Conservation (phyloP, 2,113 vertebrate genomes). For the Crotophaga sulcirostris region DNA sequence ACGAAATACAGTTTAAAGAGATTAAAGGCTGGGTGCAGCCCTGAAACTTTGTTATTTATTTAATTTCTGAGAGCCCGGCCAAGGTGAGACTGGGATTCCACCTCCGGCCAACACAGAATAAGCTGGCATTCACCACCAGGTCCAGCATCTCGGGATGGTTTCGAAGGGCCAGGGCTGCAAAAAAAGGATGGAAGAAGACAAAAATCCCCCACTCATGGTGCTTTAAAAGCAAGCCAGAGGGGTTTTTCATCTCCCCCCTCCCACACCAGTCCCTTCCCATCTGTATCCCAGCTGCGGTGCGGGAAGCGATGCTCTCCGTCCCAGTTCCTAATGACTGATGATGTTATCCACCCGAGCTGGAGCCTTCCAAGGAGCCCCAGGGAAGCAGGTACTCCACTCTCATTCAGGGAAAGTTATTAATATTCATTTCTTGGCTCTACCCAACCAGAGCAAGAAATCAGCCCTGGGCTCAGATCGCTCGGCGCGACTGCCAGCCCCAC, state of each 20-base stretch:
- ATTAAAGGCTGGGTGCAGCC: slow-evolving; percentile 27
- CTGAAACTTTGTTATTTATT: not conserved
- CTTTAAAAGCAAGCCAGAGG: not conserved
- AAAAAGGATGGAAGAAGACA: not conserved
- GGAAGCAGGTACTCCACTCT: slow-evolving; percentile 24
- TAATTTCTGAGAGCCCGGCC: not conserved
- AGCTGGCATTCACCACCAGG: rapidly evolving
- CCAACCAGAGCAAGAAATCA: not conserved
- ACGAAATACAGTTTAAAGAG: slow-evolving; percentile 7
- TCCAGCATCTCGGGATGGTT: rapidly evolving
- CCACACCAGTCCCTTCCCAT: slow-evolving; percentile 12
- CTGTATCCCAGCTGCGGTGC: slow-evolving; percentile 19
- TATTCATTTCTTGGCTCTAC: slow-evolving; percentile 19
- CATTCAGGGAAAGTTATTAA: not conserved
- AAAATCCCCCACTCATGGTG: too few species aligned
- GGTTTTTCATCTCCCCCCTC: not conserved
- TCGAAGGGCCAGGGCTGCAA: not conserved
- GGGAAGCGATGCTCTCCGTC: not conserved
- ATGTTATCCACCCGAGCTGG: not conserved
- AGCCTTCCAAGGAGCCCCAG: slow-evolving; percentile 29
- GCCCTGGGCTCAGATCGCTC: not conserved
- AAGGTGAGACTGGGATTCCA: not conserved
- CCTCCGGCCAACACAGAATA: not conserved
- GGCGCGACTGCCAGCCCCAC: not conserved
- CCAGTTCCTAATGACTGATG: not conserved